A percentile compares a stretch with the other conserved stretches of the same genome.
phyloP scores from a whole-genome alignment of 2,113 vertebrate species.

The Ploceus nigricollis region DNA sequence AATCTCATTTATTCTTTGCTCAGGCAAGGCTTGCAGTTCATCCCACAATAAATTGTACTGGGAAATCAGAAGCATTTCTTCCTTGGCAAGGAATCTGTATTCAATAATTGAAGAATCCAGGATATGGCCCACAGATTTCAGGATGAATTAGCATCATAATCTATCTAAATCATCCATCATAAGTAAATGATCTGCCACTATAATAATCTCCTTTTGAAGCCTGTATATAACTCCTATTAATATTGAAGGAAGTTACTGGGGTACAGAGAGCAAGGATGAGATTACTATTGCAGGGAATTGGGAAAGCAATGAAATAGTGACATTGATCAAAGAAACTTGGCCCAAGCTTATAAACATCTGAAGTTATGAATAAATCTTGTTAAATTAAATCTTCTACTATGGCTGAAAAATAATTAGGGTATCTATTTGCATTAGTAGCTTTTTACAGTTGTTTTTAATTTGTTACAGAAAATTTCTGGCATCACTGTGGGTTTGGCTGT shows the following conservation, averaged over 20 bases:
- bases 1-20: background rate
- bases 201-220: constrained; percentile 10
- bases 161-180: background rate
- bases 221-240: constrained; percentile 4
- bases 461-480: background rate
- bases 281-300: background rate
- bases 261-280: background rate
- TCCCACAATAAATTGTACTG: background rate
- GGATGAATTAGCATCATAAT: constrained; percentile 10
- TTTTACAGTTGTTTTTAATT: background rate
- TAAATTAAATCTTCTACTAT: background rate
- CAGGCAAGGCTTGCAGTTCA: background rate
- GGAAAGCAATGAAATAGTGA: background rate
- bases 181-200: constrained; percentile 14
- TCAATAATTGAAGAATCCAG: constrained; percentile 42
- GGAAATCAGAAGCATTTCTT: constrained; percentile 16
- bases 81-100: background rate
- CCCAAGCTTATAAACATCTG: background rate
- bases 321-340: background rate
- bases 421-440: background rate
- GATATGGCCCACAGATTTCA: background rate
- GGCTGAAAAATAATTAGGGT: background rate
- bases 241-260: background rate
- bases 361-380: background rate
- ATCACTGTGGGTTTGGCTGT: background rate